Evolutionary conservation across 2,113 vertebrate species (phyloP).

Genomic region (Arothron firmamentum): DNA sequence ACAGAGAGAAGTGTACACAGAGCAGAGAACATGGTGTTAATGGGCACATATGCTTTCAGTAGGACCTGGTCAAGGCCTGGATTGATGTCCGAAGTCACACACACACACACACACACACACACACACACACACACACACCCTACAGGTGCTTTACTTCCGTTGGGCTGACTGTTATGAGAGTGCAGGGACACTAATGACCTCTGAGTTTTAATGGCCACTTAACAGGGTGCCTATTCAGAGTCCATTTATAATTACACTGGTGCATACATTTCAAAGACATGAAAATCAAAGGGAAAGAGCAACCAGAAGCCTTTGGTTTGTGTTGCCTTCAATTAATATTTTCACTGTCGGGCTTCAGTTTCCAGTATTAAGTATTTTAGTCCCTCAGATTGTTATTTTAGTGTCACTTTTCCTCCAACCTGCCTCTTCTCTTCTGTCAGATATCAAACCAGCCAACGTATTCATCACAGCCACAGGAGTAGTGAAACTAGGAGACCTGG

Average conservation of each 20-base stretch:
- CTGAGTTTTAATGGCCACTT: conserved; percentile 61
- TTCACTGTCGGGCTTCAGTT: too few relatives aligned
- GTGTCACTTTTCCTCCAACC: not conserved
- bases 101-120: conserved; percentile 6
- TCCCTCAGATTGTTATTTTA: too few relatives aligned
- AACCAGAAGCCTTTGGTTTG: not conserved
- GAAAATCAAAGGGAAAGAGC: conserved; percentile 33
- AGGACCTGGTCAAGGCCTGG: conserved; percentile 34
- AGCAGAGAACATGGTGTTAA: conserved; percentile 62
- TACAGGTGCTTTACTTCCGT: conserved; percentile 59
- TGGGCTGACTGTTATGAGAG: conserved; percentile 60
- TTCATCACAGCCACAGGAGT: conserved; percentile 98
- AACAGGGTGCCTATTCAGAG: conserved; percentile 48
- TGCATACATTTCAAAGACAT: conserved; percentile 59
- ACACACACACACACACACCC: conserved; percentile 4
- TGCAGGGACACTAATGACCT: conserved; percentile 61
- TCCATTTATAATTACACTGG: conserved; percentile 47
- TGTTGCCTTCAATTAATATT: too few relatives aligned
- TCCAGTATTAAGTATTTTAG: too few relatives aligned
- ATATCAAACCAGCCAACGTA: conserved; percentile 97
- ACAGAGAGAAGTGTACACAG: conserved; percentile 43
- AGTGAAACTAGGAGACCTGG: conserved; percentile 95
- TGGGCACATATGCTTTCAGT: conserved; percentile 63
- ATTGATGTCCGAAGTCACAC: conserved; percentile 13
- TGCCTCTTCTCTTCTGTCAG: conserved; percentile 60